Percentiles rank a stretch among this genome's conserved stretches.
phyloP scores from a whole-genome alignment of 2,113 vertebrate species.

The Tursiops truncatus region DNA sequence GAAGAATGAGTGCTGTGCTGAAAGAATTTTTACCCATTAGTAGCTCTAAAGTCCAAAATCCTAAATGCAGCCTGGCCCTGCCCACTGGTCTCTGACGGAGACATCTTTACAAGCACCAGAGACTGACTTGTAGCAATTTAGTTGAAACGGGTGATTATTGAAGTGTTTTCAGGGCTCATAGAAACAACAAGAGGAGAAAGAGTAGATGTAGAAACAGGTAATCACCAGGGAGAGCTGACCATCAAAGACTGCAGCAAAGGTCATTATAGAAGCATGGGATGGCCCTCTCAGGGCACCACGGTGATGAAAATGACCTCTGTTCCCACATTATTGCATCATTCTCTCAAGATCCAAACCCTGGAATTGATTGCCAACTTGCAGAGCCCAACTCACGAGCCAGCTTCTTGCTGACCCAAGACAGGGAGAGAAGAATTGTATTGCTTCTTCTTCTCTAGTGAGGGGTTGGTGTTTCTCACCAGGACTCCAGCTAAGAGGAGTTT shows the following conservation, averaged over 20 bases:
- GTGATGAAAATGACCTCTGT: neutral
- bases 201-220: no score
- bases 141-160: neutral
- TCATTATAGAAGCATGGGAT: neutral
- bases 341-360: neutral
- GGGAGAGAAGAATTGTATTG: neutral
- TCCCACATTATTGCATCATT: rapidly evolving
- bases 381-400: no score
- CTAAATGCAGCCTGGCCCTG: neutral
- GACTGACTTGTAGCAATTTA: neutral
- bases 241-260: no score
- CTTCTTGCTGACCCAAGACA: neutral
- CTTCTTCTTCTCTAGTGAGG: neutral
- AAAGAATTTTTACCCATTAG: neutral
- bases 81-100: neutral
- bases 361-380: no score
- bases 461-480: neutral
- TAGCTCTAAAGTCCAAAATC: neutral
- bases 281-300: neutral
- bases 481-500: neutral
- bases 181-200: neutral
- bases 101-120: neutral
- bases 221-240: neutral
- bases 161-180: no score
- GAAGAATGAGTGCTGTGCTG: neutral